Percentiles rank a stretch among this genome's conserved stretches.
These are phyloP conservation scores for Nudaria mundana DNA, from an alignment of 2,888 invertebrate genomes.

Conservation along the genomic window DNA sequence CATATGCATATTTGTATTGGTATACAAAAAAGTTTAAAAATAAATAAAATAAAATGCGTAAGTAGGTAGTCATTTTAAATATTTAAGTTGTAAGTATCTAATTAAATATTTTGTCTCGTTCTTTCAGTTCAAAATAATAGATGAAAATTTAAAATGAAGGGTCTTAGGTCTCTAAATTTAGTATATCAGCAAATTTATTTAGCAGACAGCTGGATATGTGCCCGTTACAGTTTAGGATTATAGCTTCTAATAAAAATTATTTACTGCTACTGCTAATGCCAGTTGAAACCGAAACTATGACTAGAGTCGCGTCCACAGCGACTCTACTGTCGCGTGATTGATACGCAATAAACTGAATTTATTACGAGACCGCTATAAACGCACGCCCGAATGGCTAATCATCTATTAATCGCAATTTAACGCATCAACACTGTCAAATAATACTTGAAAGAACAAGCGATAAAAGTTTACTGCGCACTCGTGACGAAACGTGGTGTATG, in stretches of 20 bases:
- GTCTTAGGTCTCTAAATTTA: slow-evolving; percentile 4
- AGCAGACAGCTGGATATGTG: slow-evolving; percentile 25
- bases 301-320: slow-evolving; percentile 26
- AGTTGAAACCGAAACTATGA: slow-evolving; percentile 20
- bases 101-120: too few relatives aligned
- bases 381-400: slow-evolving; percentile 66
- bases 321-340: slow-evolving; percentile 53
- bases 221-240: slow-evolving; percentile 30
- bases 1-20: too few relatives aligned
- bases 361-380: slow-evolving; percentile 69
- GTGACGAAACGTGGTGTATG: slow-evolving; percentile 33
- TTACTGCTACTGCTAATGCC: slow-evolving; percentile 29
- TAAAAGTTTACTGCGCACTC: slow-evolving; percentile 60
- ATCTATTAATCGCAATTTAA: slow-evolving; percentile 75
- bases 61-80: too few relatives aligned
- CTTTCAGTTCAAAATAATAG: too few relatives aligned
- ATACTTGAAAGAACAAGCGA: slow-evolving; percentile 68
- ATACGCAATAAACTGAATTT: slow-evolving; percentile 73
- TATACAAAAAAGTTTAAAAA: too few relatives aligned
- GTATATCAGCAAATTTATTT: slow-evolving; percentile 19
- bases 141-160: too few relatives aligned
- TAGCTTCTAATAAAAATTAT: slow-evolving; percentile 33
- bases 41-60: too few relatives aligned
- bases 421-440: slow-evolving; percentile 73
- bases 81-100: too few relatives aligned